Evolutionary conservation across 35 echinoderm and acorn worm genomes (phyloP).

Genomic region (Anneissia japonica): DNA sequence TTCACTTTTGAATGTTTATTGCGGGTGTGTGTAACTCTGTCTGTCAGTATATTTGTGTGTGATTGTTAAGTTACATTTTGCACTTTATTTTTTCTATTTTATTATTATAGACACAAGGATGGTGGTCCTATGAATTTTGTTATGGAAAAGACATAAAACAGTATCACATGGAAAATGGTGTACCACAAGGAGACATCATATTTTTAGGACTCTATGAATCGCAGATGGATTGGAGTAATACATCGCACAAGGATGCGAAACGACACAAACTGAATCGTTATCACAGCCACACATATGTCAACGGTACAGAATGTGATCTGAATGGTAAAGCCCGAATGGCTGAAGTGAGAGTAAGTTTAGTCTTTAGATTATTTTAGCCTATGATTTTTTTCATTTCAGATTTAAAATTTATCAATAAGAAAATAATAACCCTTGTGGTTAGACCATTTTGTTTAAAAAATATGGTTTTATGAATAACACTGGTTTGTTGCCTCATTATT

Average conservation of each 20-base stretch:
- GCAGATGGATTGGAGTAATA: slow-evolving; percentile 91
- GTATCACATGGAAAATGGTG: slow-evolving; percentile 70
- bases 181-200: slow-evolving; percentile 49
- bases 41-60: background rate
- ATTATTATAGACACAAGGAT: slow-evolving; percentile 76
- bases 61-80: background rate
- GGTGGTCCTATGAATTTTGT: slow-evolving; percentile 98
- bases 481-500: too few relatives aligned
- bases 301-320: slow-evolving; percentile 77
- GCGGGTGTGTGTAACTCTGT: background rate
- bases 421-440: too few relatives aligned
- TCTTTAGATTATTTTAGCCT: too few relatives aligned
- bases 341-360: slow-evolving; percentile 88
- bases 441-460: too few relatives aligned
- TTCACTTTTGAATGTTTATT: background rate
- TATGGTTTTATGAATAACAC: too few relatives aligned
- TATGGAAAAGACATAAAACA: slow-evolving; percentile 71
- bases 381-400: too few relatives aligned
- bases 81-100: background rate
- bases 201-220: slow-evolving; percentile 72
- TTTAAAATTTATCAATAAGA: too few relatives aligned
- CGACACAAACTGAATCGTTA: slow-evolving; percentile 78
- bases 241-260: slow-evolving; percentile 81
- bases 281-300: slow-evolving; percentile 87
- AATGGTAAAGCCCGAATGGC: slow-evolving; percentile 74